Percentiles rank a stretch among this genome's conserved stretches.
Conservation (phyloP, 2,113 vertebrate genomes). For the Solenodon paradoxus region DNA sequence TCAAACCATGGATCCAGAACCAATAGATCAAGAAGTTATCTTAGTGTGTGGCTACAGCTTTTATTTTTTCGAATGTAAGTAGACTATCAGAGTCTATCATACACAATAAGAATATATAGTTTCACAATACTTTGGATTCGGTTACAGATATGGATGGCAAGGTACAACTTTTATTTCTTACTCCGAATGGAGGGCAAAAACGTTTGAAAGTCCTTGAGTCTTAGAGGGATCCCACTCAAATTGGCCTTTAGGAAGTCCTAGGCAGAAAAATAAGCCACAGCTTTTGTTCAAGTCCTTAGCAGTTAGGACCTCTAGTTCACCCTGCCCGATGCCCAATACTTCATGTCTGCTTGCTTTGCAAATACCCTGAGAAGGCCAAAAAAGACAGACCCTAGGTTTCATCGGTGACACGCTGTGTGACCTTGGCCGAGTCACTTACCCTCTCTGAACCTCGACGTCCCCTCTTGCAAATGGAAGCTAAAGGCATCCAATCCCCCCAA, state of each 20-base stretch:
- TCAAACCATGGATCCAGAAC: neutral
- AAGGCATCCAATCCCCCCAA: neutral
- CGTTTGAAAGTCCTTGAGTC: neutral
- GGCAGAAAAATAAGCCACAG: neutral
- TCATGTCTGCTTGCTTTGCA: neutral
- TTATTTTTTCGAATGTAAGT: neutral
- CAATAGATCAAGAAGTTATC: neutral
- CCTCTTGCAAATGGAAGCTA: neutral
- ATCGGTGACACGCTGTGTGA: neutral
- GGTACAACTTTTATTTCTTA: neutral
- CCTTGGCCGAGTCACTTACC: neutral
- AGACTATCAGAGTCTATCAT: neutral
- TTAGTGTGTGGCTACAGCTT: neutral
- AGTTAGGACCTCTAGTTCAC: neutral
- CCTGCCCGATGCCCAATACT: neutral
- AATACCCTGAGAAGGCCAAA: neutral
- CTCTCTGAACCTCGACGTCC: constrained; percentile 27
- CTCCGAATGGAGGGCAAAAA: constrained; percentile 22
- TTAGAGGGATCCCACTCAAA: neutral
- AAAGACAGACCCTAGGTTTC: neutral
- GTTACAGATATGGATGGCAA: neutral
- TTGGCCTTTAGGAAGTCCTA: neutral
- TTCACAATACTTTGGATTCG: constrained; percentile 13
- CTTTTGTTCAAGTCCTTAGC: neutral
- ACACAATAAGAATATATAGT: neutral